Evolutionary conservation across 2,888 invertebrate species (phyloP), one percentile per base, ranked within the genome.

Genomic region (Azorinus chamasolen): DNA sequence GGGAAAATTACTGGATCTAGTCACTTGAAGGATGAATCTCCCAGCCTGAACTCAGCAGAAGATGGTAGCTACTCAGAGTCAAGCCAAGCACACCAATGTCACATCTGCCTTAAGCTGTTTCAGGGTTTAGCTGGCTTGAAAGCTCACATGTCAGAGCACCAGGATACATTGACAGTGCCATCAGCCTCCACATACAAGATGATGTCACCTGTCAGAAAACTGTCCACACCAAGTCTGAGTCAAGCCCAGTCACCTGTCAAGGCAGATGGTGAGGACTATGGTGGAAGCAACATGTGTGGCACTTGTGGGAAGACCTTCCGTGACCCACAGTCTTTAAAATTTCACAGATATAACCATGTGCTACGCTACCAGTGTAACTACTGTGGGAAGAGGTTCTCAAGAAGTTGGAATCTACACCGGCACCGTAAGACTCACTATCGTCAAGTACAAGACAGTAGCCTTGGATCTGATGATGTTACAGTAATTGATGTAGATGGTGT

Each of bases 331-430:
- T 83, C 84, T 0, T 41, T 86, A 27, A 86, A 86, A 66, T 86
- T 86, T 59, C 85, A 86, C 63, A 39, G 83, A 45, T 86, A 86
- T 69, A 86, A 86, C 65, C 85, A 86, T 58, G 79, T 86, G 27
- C 58, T 86, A 25, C 61, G 85, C 8, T 83, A 83, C 45, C 78
- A 81, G 25, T 86, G 85, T 75, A 84, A 84, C 50, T 81, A 83
- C 43, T 86, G 85, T 65, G 85, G 85, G 0, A 86, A 84, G 62
- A 59, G 85, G 6, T 86, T 86, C 48, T 83, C 83, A 18, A 66
- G 85, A 8, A 83, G 85, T 46, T 86, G 85, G 85, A 86, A 86
- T 72, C 76, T 86, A 16, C 84, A 83, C 27, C 72, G 85, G 24
- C 85, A 86, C 58, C 74, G 81, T 25, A 86, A 86, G 59, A 84